Base-by-base conservation (phyloP, 2,888 invertebrate genomes). In the Ypsolopha sequella region DNA sequence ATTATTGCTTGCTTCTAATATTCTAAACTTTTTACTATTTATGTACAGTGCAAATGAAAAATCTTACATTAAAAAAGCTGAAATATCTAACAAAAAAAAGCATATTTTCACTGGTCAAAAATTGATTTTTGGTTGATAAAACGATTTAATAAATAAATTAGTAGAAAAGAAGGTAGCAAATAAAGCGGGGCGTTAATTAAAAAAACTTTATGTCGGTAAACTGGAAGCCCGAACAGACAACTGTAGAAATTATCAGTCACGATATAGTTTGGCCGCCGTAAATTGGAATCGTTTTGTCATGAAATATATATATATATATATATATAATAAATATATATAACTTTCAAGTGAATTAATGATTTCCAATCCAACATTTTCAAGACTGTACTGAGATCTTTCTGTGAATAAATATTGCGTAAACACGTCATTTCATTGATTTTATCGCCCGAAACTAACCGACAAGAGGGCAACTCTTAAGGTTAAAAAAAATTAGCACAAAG, bases 211-310 rank as follows among this genome's bases (percentile, higher is more conserved):
- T 46, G 6, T 34, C 46, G 79, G 73, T 73, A 66, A 80, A 82
- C 74, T 86, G 85, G 85, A 86, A 86, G 85, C 85, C 85, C 85
- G 61, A 73, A 81, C 82, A 82, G 81, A 84, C 79, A 80, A 73
- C 80, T 76, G 77, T 76, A 73, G 70, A 73, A 76, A 80, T 80
- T 72, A 69, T 81, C 82, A 85, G 84, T 84, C 84, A 71, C 73
- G 60, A 75, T 49, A 33, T 34, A n/a, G 11, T 46, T 10, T 46
- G 46, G 9, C 46, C 46, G 34, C n/a, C 34, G 46, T 33, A 46
- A 46, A 33, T 46, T 46, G 34, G n/a, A 24, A 43, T 13, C 24
- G 24, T 24, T 24, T 24, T 24, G 24, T 24, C 24, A 24, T n/a
- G n/a, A n/a, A n/a, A n/a, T n/a, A n/a, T n/a, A n/a, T n/a, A n/a